phyloP scores from a whole-genome alignment of 1,140 invertebrate genomes.

The Melanaphis sacchari region DNA sequence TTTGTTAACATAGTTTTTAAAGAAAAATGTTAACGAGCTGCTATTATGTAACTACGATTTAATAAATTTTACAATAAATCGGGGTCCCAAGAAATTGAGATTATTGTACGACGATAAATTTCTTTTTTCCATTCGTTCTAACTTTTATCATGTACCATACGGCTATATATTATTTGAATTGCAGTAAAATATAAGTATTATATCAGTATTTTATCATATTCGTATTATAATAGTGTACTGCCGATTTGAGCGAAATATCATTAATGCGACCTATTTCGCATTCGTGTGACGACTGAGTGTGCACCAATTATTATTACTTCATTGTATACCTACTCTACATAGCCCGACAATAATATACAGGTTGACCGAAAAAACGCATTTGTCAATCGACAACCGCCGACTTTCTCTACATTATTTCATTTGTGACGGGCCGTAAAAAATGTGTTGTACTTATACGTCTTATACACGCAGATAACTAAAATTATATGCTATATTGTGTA shows the following conservation, averaged over 20 bases:
- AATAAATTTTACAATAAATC: not conserved
- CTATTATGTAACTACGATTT: not conserved
- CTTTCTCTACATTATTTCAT: not conserved
- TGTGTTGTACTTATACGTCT: not conserved
- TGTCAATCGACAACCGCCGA: not conserved
- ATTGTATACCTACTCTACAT: not conserved
- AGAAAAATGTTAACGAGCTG: not conserved
- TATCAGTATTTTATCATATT: not conserved
- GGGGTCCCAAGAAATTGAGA: not conserved
- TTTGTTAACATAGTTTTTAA: not conserved
- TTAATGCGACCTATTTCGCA: not conserved
- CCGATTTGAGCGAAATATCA: not conserved
- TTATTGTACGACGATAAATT: not conserved
- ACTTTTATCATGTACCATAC: not conserved
- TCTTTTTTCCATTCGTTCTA: not conserved
- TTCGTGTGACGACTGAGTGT: not conserved
- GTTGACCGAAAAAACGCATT: conserved; percentile 28
- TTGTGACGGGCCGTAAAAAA: not conserved
- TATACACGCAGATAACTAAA: not conserved
- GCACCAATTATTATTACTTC: conserved; percentile 18
- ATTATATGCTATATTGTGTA: not conserved
- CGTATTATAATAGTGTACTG: not conserved
- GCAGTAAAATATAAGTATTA: not conserved
- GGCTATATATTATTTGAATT: not conserved
- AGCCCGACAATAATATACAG: not conserved